Evolutionary conservation across 2,888 invertebrate genomes (phyloP).

Genomic region (Ochlodes sylvanus): DNA sequence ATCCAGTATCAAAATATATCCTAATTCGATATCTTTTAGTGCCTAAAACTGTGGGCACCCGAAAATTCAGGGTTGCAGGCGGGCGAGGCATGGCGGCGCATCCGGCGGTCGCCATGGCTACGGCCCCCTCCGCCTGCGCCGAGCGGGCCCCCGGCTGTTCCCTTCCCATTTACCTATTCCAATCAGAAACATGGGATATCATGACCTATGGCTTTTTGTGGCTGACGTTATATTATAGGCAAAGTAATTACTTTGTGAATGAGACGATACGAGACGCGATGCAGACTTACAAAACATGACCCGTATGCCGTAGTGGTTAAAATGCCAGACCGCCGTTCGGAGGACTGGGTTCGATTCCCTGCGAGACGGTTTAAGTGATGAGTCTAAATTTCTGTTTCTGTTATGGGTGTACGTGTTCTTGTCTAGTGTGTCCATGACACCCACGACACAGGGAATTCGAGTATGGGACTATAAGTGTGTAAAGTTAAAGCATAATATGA

Average conservation of each 20-base stretch:
- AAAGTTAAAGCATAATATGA: too few relatives aligned
- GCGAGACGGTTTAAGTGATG: too few relatives aligned
- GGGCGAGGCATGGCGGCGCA: constrained; percentile 48
- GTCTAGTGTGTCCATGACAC: too few relatives aligned
- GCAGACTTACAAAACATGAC: too few relatives aligned
- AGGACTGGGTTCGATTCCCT: too few relatives aligned
- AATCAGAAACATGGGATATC: constrained; percentile 28
- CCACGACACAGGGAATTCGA: too few relatives aligned
- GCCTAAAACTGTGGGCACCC: constrained; percentile 16
- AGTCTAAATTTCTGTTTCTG: too few relatives aligned
- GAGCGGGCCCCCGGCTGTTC: constrained; percentile 59
- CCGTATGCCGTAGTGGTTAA: too few relatives aligned
- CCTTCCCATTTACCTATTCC: constrained; percentile 31
- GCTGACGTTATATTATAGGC: background rate
- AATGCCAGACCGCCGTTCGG: too few relatives aligned
- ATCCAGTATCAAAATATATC: too few relatives aligned
- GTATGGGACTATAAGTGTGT: too few relatives aligned
- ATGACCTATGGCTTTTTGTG: constrained; percentile 18
- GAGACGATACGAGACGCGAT: background rate
- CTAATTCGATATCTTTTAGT: background rate
- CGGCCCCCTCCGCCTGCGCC: constrained; percentile 65
- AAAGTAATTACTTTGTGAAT: background rate
- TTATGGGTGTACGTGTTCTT: too few relatives aligned
- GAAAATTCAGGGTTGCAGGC: constrained; percentile 33
- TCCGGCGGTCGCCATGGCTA: constrained; percentile 70